These are phyloP conservation scores for Eremobia ochroleuca DNA, from an alignment of 2,888 invertebrate species.

Conservation along the genomic window DNA sequence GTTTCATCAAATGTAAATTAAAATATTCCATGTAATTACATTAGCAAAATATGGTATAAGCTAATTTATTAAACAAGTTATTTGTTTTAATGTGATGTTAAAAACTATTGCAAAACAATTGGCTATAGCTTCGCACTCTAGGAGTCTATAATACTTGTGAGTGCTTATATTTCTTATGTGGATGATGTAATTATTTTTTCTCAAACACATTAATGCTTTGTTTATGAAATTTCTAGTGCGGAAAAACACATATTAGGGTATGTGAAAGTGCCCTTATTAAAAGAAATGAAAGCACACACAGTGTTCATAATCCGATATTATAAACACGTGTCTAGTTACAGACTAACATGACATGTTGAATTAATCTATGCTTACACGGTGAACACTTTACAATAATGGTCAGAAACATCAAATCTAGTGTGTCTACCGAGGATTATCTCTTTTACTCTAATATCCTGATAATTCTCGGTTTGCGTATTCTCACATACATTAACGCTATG, in stretches of 20 bases:
- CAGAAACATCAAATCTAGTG: constrained; percentile 87
- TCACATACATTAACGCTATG: constrained; percentile 82
- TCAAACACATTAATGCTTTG: not conserved
- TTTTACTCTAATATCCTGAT: constrained; percentile 69
- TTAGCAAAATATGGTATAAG: constrained; percentile 87
- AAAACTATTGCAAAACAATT: constrained; percentile 90
- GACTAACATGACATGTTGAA: constrained; percentile 88
- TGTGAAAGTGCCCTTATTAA: not conserved
- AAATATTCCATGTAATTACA: constrained; percentile 80
- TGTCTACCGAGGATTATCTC: constrained; percentile 82
- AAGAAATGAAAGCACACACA: constrained; percentile 72
- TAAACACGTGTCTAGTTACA: constrained; percentile 85
- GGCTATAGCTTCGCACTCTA: constrained; percentile 89
- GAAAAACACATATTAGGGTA: not conserved
- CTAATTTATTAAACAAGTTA: constrained; percentile 84
- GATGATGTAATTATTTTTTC: constrained; percentile 46
- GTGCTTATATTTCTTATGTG: constrained; percentile 68
- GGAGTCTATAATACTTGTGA: constrained; percentile 80
- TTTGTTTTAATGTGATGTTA: constrained; percentile 83
- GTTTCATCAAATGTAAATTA: constrained; percentile 80
- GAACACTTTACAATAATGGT: constrained; percentile 88
- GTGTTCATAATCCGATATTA: constrained; percentile 78
- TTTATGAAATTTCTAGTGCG: not conserved
- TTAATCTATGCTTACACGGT: constrained; percentile 89
- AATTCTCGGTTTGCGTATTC: constrained; percentile 78